Percentiles rank a stretch among this genome's conserved stretches.
phyloP scores from a whole-genome alignment of 1,140 invertebrate species.

The Pristionchus pacificus region DNA sequence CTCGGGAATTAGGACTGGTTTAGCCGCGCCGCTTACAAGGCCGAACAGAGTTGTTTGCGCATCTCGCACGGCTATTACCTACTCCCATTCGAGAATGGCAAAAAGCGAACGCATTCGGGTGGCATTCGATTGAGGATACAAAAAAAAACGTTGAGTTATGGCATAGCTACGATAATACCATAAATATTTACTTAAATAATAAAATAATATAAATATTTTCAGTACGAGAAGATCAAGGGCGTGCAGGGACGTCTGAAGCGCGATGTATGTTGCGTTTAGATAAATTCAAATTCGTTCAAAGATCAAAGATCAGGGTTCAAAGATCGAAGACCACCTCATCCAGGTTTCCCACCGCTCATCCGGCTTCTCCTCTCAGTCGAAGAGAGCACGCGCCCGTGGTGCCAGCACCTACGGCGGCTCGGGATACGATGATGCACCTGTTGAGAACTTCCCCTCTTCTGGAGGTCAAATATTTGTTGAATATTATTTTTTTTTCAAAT shows the following conservation, averaged over 20 bases:
- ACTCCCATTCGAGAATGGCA: too few relatives aligned
- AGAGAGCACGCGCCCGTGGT: background rate
- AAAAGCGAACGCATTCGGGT: too few relatives aligned
- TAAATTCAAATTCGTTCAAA: background rate
- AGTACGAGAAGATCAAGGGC: background rate
- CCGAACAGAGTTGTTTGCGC: too few relatives aligned
- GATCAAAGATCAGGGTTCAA: background rate
- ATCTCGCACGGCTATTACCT: too few relatives aligned
- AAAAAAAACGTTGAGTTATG: too few relatives aligned
- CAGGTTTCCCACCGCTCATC: background rate
- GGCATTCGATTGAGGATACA: too few relatives aligned
- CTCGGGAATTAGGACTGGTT: too few relatives aligned
- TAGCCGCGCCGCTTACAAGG: too few relatives aligned
- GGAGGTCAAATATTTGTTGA: background rate
- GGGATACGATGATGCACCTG: background rate
- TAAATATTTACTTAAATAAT: too few relatives aligned
- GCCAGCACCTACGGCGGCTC: background rate
- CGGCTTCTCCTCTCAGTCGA: background rate
- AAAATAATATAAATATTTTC: too few relatives aligned
- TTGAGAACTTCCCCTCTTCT: background rate
- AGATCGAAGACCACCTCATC: background rate
- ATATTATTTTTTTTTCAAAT: background rate
- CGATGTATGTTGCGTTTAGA: too few relatives aligned
- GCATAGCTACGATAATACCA: too few relatives aligned
- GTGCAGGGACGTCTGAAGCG: conserved; percentile 1